Conservation (phyloP, 2,113 vertebrate genomes). For the Proterorhinus semilunaris region DNA sequence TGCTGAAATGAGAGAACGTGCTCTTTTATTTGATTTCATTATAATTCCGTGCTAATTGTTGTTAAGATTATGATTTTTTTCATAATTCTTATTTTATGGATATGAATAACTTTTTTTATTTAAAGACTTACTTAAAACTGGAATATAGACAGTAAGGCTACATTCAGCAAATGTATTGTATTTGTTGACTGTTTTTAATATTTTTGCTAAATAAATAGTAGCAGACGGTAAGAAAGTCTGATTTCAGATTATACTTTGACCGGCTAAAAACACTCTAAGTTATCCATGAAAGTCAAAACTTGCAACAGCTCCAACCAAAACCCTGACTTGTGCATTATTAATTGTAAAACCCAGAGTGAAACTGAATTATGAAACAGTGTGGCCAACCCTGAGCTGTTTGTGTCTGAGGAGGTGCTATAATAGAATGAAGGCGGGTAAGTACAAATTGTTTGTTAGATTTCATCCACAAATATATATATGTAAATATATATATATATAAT, state of each 20-base stretch:
- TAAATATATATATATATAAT: too few relatives aligned
- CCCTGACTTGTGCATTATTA: conserved; percentile 26
- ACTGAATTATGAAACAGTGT: conserved; percentile 17
- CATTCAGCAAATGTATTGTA: neutral
- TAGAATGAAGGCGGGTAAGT: neutral
- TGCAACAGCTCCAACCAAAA: conserved; percentile 11
- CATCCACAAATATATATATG: too few relatives aligned
- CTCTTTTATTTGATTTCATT: neutral
- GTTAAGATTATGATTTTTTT: too few relatives aligned
- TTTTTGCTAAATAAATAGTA: neutral
- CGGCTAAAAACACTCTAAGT: conserved; percentile 1
- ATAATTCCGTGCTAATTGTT: too few relatives aligned
- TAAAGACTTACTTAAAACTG: too few relatives aligned
- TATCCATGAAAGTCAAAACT: conserved; percentile 32
- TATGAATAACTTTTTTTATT: too few relatives aligned
- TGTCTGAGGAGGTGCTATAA: neutral
- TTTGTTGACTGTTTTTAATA: neutral
- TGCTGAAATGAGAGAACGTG: neutral
- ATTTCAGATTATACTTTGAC: neutral
- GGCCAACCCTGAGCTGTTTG: neutral
- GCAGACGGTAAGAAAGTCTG: neutral
- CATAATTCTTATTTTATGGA: too few relatives aligned
- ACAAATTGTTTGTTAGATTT: too few relatives aligned
- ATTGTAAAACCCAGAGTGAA: conserved; percentile 10
- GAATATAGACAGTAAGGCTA: too few relatives aligned